Conservation (phyloP, 2,113 vertebrate genomes). For the Arizona elegans region DNA sequence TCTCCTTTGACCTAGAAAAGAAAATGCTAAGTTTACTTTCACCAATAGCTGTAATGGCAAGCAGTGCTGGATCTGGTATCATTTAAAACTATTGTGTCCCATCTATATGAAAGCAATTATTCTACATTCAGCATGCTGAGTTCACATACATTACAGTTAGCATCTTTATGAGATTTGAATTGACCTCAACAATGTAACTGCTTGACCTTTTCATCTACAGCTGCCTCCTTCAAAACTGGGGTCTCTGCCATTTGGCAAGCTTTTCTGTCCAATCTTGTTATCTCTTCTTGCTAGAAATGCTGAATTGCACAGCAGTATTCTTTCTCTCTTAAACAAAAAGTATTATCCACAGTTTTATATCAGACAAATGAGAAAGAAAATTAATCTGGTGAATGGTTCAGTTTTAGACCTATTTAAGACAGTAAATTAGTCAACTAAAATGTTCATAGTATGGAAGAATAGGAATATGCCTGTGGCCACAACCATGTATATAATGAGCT, state of each 20-base stretch:
- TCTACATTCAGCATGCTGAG: neutral
- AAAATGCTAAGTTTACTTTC: constrained; percentile 15
- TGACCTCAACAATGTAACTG: neutral
- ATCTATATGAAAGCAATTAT: constrained; percentile 11
- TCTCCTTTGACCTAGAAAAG: neutral
- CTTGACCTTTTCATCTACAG: neutral
- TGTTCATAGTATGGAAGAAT: neutral
- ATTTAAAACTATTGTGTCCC: neutral
- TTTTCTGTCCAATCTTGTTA: neutral
- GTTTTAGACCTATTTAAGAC: neutral
- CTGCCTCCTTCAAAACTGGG: neutral
- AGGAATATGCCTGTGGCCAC: neutral
- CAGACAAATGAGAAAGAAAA: neutral
- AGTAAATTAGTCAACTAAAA: neutral
- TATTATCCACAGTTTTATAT: neutral
- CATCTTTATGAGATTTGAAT: neutral
- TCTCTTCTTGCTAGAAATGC: neutral
- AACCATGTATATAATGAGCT: neutral
- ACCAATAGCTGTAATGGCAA: constrained; percentile 3
- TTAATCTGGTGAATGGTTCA: neutral
- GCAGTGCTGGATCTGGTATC: neutral
- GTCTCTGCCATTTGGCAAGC: neutral
- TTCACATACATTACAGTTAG: neutral
- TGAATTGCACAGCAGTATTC: neutral
- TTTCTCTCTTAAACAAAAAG: constrained; percentile 1